Conservation (phyloP, 2,113 vertebrate genomes). For the Setophaga coronata region DNA sequence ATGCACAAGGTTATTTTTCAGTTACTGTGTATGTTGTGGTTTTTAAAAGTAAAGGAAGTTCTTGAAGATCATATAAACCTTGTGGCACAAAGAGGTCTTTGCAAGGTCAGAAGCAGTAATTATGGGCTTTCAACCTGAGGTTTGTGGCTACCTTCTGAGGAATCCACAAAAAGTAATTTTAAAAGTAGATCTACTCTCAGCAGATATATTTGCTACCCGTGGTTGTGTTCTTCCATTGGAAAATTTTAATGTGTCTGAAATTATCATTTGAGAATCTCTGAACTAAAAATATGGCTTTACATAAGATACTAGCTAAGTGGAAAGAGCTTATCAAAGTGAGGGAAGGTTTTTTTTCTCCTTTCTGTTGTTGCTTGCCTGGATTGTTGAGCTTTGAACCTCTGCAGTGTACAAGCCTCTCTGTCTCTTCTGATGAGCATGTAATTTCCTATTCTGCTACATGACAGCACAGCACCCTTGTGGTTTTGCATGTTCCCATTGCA, state of each 20-base stretch:
- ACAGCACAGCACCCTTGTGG: neutral
- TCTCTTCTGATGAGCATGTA: neutral
- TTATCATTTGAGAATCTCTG: neutral
- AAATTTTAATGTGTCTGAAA: neutral
- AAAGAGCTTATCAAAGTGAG: neutral
- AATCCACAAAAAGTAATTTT: slow-evolving; percentile 16
- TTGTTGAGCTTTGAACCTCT: neutral
- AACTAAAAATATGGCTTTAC: neutral
- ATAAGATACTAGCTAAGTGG: neutral
- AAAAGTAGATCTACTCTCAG: neutral
- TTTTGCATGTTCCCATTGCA: neutral
- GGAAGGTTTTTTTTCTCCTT: neutral
- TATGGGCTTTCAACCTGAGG: neutral
- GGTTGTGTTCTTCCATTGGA: neutral
- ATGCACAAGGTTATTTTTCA: neutral
- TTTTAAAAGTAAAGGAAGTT: neutral
- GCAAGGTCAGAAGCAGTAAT: slow-evolving; percentile 32
- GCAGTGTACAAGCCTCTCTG: neutral
- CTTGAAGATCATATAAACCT: neutral
- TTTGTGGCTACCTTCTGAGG: neutral
- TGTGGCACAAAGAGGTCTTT: neutral
- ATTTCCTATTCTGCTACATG: neutral
- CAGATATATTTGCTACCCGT: neutral
- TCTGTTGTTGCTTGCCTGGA: neutral
- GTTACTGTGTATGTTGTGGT: neutral